These are phyloP conservation scores for Theonella swinhoei DNA, from an alignment of 37 sponge, comb jelly and placozoan genomes.

Conservation along the genomic window DNA sequence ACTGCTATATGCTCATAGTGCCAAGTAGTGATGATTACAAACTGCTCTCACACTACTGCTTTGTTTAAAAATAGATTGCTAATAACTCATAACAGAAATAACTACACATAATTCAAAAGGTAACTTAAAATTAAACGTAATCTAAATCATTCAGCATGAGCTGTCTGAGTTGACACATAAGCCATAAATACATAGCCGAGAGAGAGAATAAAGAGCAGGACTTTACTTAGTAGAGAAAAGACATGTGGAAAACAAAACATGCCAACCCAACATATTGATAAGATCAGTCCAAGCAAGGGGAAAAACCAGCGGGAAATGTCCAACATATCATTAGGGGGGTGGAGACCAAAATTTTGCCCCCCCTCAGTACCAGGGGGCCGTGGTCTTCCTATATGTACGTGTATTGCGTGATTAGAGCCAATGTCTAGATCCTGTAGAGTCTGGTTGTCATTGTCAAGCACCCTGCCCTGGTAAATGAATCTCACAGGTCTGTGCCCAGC, in stretches of 20 bases:
- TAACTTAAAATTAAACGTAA: no score
- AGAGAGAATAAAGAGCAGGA: conserved; percentile 56
- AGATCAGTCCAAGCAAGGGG: conserved; percentile 65
- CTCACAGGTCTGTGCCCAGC: conserved; percentile 23
- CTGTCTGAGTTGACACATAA: conserved; percentile 10
- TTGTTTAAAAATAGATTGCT: no score
- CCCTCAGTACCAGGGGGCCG: conserved; percentile 1
- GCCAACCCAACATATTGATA: conserved; percentile 50
- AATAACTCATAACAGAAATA: no score
- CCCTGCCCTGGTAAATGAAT: conserved; percentile 66
- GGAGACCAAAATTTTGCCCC: not conserved
- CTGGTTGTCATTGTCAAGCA: conserved; percentile 22
- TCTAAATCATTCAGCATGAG: no score
- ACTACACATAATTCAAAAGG: no score
- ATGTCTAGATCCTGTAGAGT: conserved; percentile 34
- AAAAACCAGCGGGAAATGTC: conserved; percentile 62
- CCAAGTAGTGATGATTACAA: no score
- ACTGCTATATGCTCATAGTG: no score
- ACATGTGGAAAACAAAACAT: conserved; percentile 45
- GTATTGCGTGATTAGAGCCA: conserved; percentile 30
- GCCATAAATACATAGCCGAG: conserved; percentile 48
- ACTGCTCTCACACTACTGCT: no score
- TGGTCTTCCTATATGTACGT: conserved; percentile 59
- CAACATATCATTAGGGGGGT: conserved; percentile 10
- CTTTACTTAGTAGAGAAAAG: conserved; percentile 49